These are phyloP conservation scores for Orestias chungarensis DNA, from an alignment of 2,797 vertebrate genomes.

Conservation along the genomic window DNA sequence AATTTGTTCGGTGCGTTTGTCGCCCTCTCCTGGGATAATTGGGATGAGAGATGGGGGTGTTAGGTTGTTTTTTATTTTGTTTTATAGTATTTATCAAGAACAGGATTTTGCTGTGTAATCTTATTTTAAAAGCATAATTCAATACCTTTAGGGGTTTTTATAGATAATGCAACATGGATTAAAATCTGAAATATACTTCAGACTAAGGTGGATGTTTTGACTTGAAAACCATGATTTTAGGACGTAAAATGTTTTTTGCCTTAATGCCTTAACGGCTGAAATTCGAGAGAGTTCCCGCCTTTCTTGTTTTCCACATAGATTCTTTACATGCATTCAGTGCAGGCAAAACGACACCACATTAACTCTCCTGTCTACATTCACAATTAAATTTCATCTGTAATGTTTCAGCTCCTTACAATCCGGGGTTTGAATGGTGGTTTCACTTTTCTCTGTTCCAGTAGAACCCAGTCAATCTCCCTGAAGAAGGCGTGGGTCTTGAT, in stretches of 20 bases:
- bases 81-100: no score
- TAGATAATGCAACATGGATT: not conserved
- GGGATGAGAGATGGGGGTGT: no score
- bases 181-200: not conserved
- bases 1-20: no score
- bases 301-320: no score
- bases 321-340: no score
- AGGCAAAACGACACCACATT: not conserved
- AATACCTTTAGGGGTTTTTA: not conserved
- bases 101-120: no score
- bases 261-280: not conserved
- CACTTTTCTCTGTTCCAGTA: conserved; percentile 96
- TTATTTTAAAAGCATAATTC: not conserved
- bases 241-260: not conserved
- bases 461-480: conserved; percentile 97
- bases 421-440: conserved; percentile 98
- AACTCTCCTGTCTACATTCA: not conserved
- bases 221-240: not conserved
- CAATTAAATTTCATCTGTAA: not conserved
- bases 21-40: no score
- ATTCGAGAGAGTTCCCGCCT: not conserved
- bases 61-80: no score
- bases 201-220: not conserved
- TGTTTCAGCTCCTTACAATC: conserved; percentile 86
- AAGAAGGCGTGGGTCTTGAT: conserved; percentile 98